phyloP scores from a whole-genome alignment of 2,888 invertebrate genomes.

The Thecophora atra region DNA sequence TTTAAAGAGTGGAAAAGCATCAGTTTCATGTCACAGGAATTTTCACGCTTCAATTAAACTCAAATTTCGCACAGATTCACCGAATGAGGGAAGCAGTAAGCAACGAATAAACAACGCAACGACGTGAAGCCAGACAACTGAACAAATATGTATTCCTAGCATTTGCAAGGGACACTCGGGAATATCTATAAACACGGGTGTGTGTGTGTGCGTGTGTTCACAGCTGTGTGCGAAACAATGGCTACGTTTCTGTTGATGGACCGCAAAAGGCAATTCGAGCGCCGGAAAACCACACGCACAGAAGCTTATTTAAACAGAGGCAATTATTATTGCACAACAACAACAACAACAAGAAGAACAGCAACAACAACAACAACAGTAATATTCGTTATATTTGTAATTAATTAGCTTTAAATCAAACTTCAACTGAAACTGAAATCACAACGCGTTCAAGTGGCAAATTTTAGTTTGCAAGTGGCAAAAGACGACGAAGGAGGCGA shows the following conservation, averaged over 20 bases:
- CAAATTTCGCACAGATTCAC: too few relatives aligned
- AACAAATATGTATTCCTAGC: not conserved
- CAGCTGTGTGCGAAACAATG: not conserved
- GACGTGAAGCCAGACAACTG: constrained; percentile 5
- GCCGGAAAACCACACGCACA: not conserved
- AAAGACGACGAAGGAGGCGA: not conserved
- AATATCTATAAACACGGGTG: not conserved
- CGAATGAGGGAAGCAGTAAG: too few relatives aligned
- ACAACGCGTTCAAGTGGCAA: not conserved
- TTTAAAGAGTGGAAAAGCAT: too few relatives aligned
- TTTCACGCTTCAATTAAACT: too few relatives aligned
- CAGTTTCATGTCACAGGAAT: too few relatives aligned
- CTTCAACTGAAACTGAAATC: not conserved
- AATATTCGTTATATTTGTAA: not conserved
- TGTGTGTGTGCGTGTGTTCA: not conserved
- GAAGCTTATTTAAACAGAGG: constrained; percentile 9
- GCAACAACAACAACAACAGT: not conserved
- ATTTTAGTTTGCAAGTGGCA: not conserved
- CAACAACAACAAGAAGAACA: not conserved
- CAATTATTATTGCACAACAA: not conserved
- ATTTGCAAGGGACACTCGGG: not conserved
- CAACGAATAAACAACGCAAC: not conserved
- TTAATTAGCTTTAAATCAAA: not conserved
- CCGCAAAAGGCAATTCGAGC: constrained; percentile 6
- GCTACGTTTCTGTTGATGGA: not conserved